Base-by-base conservation (phyloP, 2,888 invertebrate genomes). In the Eledona agricola region DNA sequence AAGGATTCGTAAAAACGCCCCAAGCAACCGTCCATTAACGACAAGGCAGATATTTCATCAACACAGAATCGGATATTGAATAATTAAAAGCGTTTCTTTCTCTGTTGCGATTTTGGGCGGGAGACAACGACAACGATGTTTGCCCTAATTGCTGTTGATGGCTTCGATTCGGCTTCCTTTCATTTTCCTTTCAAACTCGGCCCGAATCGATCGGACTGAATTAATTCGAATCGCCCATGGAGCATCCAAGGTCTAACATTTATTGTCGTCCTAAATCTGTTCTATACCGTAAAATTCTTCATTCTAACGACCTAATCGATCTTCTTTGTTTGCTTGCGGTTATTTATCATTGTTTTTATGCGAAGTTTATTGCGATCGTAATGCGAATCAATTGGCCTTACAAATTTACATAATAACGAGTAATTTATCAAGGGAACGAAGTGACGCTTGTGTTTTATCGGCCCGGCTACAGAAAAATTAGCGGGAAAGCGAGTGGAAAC, bases 401-500 rank as follows among this genome's bases (percentile, higher is more conserved):
- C 2, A 7, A 26, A 11, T 26, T 10, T 26, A 6, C 26, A 26
- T 26, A 26, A 26, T 5, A 26, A 26, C 12, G 12, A 26, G 12
- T 26, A 26, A 23, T 26, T 26, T 26, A 26, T 11, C 5, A 6
- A 4, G 26, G 3, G 12, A 3, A 12, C 2, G 2, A 26, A 10
- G 4, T 2, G 4, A 2, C 2, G 4, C 7, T 10, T 10, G 4
- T 6, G 6, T 26, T 26, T 26, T 26, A 10, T 26, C 23, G 3
- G 4, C n/a, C 23, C 23, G 9, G 23, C 26, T 11, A 26, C 12
- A 26, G 26, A 26, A 26, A 10, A n/a, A n/a, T 13, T 13, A 13
- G 15, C 12, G 10, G 10, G 16, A 5, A 32, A 32, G 32, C 16
- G 32, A 17, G n/a, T 7, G 34, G 12, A 34, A 34, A 11, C 16